These are phyloP conservation scores for Hylaeus volcanicus DNA, from an alignment of 1,140 invertebrate species.

Conservation along the genomic window DNA sequence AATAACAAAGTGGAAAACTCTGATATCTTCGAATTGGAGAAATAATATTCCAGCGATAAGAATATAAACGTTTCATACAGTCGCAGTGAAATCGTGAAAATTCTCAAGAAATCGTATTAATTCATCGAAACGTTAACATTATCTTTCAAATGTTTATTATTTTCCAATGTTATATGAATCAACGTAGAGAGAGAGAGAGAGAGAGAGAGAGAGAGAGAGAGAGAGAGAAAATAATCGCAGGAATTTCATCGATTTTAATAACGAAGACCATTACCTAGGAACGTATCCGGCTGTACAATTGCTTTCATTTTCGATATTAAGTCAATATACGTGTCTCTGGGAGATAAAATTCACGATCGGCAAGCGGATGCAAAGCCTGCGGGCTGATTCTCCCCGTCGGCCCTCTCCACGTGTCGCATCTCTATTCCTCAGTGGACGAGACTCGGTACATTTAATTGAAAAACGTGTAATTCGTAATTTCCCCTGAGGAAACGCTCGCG, in stretches of 20 bases:
- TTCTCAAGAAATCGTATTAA: no score
- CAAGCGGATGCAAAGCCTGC: neutral
- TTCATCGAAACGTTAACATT: no score
- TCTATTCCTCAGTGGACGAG: constrained; percentile 45
- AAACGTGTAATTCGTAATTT: constrained; percentile 65
- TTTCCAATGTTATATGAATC: no score
- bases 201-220: neutral
- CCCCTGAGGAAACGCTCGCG: constrained; percentile 29
- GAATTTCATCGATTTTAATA: neutral
- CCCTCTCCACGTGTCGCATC: neutral
- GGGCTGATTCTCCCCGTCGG: constrained; percentile 16
- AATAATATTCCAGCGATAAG: neutral
- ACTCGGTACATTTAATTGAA: constrained; percentile 59
- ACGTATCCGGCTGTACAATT: neutral
- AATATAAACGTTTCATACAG: neutral
- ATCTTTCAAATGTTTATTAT: no score
- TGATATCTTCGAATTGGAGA: neutral
- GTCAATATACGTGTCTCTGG: neutral
- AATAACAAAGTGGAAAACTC: no score
- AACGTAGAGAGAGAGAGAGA: neutral
- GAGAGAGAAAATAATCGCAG: neutral
- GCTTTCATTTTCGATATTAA: neutral
- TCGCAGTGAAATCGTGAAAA: no score
- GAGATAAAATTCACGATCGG: constrained; percentile 1
- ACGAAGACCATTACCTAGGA: neutral